Evolutionary conservation across 2,113 vertebrate genomes (phyloP).

Genomic region (Calonectris borealis): DNA sequence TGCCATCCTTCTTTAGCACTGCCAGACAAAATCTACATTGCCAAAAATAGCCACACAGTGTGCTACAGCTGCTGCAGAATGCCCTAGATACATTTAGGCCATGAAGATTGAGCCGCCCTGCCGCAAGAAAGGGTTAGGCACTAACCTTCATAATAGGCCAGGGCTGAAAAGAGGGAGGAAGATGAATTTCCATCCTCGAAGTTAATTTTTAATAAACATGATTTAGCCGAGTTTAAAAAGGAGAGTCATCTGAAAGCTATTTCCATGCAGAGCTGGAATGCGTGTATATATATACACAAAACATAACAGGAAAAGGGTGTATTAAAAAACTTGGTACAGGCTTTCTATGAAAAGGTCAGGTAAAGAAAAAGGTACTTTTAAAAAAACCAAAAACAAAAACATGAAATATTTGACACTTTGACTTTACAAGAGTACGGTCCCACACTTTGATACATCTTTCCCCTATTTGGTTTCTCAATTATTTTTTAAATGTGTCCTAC

Average conservation of each 20-base stretch:
- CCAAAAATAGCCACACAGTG: conserved; percentile 69
- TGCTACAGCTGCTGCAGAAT: conserved; percentile 42
- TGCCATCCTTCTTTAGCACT: conserved; percentile 48
- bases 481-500: background rate
- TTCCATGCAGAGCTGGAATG: background rate
- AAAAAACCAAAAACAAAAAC: background rate
- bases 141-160: background rate
- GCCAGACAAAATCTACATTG: conserved; percentile 45
- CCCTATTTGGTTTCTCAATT: background rate
- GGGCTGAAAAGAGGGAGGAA: background rate
- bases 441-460: background rate
- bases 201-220: background rate
- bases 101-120: background rate
- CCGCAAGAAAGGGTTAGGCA: background rate
- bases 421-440: background rate
- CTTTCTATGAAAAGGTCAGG: background rate
- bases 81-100: conserved; percentile 63
- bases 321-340: background rate
- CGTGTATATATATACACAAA: accelerated
- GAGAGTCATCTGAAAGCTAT: background rate
- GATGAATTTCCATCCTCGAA: background rate
- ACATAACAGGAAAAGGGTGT: background rate
- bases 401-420: background rate
- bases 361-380: background rate
- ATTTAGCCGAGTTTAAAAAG: background rate